A percentile compares a stretch with the other conserved stretches of the same genome.
phyloP scores from a whole-genome alignment of 2,888 invertebrate genomes.

The Syritta pipiens region DNA sequence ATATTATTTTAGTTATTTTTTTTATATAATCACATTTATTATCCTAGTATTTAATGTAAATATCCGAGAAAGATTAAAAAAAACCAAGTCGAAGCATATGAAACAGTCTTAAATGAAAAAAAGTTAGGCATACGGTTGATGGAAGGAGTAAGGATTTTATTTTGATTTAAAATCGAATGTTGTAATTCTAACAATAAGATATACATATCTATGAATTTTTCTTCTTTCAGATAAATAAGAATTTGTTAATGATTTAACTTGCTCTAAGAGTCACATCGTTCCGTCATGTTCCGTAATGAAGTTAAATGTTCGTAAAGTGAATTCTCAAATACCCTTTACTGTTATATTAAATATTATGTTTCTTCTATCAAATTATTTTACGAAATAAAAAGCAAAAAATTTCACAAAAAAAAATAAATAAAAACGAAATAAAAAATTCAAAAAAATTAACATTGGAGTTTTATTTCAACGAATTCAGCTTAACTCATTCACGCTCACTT shows the following conservation, averaged over 20 bases:
- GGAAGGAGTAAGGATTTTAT: slow-evolving; percentile 12
- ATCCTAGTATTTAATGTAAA: slow-evolving; percentile 65
- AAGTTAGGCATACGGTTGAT: slow-evolving; percentile 11
- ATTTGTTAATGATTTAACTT: slow-evolving; percentile 6
- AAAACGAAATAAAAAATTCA: slow-evolving; percentile 26
- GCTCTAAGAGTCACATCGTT: neutral
- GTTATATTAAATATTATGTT: slow-evolving; percentile 52
- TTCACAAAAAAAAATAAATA: slow-evolving; percentile 13
- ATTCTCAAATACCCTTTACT: slow-evolving; percentile 2
- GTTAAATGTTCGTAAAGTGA: neutral
- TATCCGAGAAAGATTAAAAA: slow-evolving; percentile 40
- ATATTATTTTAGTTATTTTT: slow-evolving; percentile 47
- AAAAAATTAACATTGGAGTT: slow-evolving; percentile 10
- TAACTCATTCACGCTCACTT: too few species aligned
- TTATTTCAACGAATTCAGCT: neutral
- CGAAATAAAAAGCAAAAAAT: slow-evolving; percentile 58
- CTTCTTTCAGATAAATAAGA: slow-evolving; percentile 2
- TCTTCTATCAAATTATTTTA: slow-evolving; percentile 55
- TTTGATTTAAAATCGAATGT: too few species aligned
- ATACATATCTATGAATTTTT: neutral
- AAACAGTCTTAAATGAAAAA: slow-evolving; percentile 27
- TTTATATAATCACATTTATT: slow-evolving; percentile 53
- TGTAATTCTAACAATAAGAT: slow-evolving; percentile 7
- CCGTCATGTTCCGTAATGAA: slow-evolving; percentile 24
- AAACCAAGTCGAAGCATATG: slow-evolving; percentile 7